Evolutionary conservation across 2,888 invertebrate species (phyloP).

Genomic region (Hedychridium roseum): DNA sequence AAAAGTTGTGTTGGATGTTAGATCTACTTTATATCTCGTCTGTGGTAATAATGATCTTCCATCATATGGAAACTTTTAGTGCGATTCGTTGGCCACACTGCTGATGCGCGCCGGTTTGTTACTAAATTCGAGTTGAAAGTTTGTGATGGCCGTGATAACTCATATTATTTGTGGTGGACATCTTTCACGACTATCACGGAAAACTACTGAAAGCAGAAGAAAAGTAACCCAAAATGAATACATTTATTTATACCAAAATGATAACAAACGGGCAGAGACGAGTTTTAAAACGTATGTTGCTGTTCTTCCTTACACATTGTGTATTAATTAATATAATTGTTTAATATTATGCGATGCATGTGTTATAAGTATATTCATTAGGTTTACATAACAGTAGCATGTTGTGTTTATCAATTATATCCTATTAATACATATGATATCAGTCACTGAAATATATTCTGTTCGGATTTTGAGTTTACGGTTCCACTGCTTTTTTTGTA

Average conservation of each 20-base stretch:
- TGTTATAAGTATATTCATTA: conserved; percentile 14
- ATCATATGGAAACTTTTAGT: no score
- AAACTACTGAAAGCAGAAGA: conserved; percentile 18
- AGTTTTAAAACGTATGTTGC: conserved; percentile 48
- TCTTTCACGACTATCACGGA: conserved; percentile 5
- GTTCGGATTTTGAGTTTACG: background rate
- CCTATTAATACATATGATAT: background rate
- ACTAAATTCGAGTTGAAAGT: conserved; percentile 10
- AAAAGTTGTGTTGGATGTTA: no score
- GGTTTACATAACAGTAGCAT: conserved; percentile 23
- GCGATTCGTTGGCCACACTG: no score
- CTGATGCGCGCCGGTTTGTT: background rate
- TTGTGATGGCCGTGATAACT: conserved; percentile 22
- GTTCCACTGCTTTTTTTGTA: background rate
- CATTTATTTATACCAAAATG: conserved; percentile 48
- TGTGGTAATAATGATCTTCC: no score
- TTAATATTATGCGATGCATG: background rate
- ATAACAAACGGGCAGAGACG: conserved; percentile 41
- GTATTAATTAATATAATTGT: background rate
- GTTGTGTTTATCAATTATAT: background rate
- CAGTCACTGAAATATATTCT: background rate
- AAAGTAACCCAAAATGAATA: conserved; percentile 45
- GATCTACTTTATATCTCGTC: no score
- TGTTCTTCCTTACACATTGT: background rate
- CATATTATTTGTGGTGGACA: conserved; percentile 15